Percentiles rank a stretch among this genome's conserved stretches.
These are phyloP conservation scores for Eurytoma adleriae DNA, from an alignment of 2,888 invertebrate species.

Conservation along the genomic window DNA sequence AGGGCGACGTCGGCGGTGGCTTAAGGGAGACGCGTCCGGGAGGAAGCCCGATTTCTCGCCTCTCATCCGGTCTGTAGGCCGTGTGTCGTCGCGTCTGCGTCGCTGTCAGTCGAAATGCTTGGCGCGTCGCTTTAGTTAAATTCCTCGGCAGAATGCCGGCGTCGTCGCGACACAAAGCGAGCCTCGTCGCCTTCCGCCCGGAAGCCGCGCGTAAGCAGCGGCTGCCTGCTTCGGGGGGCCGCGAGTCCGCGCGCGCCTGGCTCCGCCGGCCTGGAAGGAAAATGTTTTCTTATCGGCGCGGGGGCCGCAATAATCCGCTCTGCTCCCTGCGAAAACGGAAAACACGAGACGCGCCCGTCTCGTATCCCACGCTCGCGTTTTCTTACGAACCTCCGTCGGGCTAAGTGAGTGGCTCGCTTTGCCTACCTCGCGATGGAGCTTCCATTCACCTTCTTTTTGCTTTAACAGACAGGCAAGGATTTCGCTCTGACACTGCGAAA, in stretches of 20 bases:
- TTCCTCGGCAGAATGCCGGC: slow-evolving; percentile 36
- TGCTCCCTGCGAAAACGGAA: neutral
- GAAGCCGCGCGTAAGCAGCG: neutral
- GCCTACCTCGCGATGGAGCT: too few relatives aligned
- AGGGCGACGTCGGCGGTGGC: too few relatives aligned
- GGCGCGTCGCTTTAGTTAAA: slow-evolving; percentile 49
- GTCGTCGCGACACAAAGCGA: slow-evolving; percentile 22
- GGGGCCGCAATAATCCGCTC: slow-evolving; percentile 25
- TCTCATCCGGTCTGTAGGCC: slow-evolving; percentile 9
- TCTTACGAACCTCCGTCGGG: neutral
- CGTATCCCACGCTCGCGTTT: neutral
- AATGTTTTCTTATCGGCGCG: slow-evolving; percentile 29
- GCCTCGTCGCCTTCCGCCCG: neutral
- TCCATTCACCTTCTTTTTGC: too few relatives aligned
- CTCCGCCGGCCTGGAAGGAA: slow-evolving; percentile 7
- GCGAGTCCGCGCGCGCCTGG: neutral
- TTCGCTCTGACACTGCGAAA: too few relatives aligned
- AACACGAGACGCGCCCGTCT: neutral
- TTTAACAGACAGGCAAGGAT: too few relatives aligned
- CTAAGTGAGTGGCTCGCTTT: neutral
- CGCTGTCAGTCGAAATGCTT: slow-evolving; percentile 29
- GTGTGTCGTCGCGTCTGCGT: neutral
- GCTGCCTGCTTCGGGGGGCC: neutral
- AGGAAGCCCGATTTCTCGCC: slow-evolving; percentile 28
- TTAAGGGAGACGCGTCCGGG: neutral